Conservation (phyloP, 1,140 invertebrate species). For the Hylaeus anthracinus region DNA sequence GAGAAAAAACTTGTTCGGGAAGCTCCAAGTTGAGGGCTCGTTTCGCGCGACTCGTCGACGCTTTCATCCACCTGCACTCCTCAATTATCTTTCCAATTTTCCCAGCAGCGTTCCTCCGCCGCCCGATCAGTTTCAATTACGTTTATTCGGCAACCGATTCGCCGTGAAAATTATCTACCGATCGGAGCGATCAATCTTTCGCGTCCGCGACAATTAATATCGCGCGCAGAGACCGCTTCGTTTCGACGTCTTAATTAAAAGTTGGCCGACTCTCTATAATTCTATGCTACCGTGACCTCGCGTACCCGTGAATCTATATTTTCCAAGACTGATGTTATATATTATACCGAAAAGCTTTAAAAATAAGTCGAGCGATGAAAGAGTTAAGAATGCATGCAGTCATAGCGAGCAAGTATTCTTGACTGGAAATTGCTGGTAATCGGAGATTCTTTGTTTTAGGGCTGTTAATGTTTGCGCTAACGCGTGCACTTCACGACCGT, state of each 20-base stretch:
- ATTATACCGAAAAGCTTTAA: neutral
- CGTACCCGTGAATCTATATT: no score
- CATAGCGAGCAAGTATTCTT: neutral
- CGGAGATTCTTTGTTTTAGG: conserved; percentile 51
- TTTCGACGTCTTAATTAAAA: conserved; percentile 42
- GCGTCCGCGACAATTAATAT: conserved; percentile 35
- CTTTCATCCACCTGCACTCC: conserved; percentile 49
- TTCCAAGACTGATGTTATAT: no score
- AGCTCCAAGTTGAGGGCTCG: neutral
- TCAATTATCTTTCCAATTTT: conserved; percentile 58
- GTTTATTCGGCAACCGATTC: conserved; percentile 31
- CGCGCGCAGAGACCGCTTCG: conserved; percentile 20
- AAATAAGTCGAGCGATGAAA: conserved; percentile 54
- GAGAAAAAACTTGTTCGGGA: conserved; percentile 31
- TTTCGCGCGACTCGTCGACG: conserved; percentile 15
- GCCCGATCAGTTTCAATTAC: conserved; percentile 44
- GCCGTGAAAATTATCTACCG: conserved; percentile 34
- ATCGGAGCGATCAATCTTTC: conserved; percentile 27
- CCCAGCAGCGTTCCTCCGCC: neutral
- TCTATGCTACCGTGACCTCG: no score
- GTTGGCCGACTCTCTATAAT: neutral
- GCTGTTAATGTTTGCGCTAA: conserved; percentile 44
- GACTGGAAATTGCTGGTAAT: conserved; percentile 7
- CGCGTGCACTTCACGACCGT: conserved; percentile 54
- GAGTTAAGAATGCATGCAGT: neutral